Percentiles rank a stretch among this genome's conserved stretches.
These are phyloP conservation scores for Empidonax traillii DNA, from an alignment of 2,113 vertebrate genomes.

Conservation along the genomic window DNA sequence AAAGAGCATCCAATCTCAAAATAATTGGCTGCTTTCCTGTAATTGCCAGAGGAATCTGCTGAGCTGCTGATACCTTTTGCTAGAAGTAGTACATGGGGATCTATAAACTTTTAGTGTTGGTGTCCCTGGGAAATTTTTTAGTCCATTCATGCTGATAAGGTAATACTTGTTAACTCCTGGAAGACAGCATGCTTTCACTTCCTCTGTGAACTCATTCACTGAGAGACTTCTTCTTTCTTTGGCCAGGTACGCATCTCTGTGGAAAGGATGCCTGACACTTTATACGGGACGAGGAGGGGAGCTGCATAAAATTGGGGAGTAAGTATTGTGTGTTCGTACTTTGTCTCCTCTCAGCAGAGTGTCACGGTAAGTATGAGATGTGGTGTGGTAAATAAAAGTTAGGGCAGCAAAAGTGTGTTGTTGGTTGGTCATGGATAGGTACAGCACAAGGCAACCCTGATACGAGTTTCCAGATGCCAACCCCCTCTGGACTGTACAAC, in stretches of 20 bases:
- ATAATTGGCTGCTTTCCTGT: background rate
- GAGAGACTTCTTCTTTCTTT: background rate
- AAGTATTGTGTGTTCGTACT: slow-evolving; percentile 72
- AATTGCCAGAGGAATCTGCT: background rate
- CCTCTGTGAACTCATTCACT: background rate
- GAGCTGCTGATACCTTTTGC: background rate
- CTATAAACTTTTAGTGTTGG: background rate
- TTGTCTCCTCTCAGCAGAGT: background rate
- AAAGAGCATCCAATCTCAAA: background rate
- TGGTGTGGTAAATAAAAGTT: background rate
- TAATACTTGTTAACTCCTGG: background rate
- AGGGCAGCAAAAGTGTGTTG: background rate
- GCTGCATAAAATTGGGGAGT: slow-evolving; percentile 98
- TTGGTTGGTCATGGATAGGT: background rate
- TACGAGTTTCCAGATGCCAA: background rate
- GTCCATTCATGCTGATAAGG: background rate
- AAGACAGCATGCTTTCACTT: background rate
- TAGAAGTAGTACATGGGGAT: background rate
- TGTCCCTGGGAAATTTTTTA: background rate
- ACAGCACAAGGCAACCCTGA: slow-evolving; percentile 5
- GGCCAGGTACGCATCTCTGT: slow-evolving; percentile 93
- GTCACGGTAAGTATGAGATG: background rate
- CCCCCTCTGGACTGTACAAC: slow-evolving; percentile 25
- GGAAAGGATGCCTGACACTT: slow-evolving; percentile 96
- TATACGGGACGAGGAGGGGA: slow-evolving; percentile 97